phyloP scores from a whole-genome alignment of 2,888 invertebrate genomes.

The Embidobia sp. region DNA sequence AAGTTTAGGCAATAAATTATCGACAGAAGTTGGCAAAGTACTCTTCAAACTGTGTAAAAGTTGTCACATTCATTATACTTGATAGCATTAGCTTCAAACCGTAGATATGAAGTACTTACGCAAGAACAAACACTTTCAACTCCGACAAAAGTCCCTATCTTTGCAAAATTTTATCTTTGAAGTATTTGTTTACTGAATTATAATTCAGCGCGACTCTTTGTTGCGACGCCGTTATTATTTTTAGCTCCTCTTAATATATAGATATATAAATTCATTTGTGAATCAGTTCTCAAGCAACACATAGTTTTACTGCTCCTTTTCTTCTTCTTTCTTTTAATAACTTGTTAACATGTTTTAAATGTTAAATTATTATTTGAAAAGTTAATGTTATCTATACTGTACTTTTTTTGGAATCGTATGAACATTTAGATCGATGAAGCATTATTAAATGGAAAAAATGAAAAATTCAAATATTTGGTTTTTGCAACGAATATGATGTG shows the following conservation, averaged over 20 bases:
- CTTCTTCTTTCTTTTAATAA: no score
- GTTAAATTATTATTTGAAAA: no score
- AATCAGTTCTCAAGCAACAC: no score
- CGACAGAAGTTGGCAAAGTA: conserved; percentile 66
- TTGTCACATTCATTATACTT: conserved; percentile 66
- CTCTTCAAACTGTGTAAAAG: conserved; percentile 66
- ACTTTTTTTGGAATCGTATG: no score
- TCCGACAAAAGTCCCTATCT: conserved; percentile 62
- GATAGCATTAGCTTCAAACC: conserved; percentile 66
- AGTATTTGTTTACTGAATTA: conserved; percentile 58
- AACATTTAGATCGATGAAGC: no score
- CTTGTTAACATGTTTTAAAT: no score
- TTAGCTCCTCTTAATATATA: conserved; percentile 8
- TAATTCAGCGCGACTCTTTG: conserved; percentile 23
- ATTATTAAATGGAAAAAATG: no score
- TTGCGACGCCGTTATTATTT: conserved; percentile 28
- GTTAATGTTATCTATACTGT: no score
- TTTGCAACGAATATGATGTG: no score
- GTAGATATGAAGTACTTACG: conserved; percentile 66
- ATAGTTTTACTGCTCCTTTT: no score
- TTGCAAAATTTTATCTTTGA: conserved; percentile 62
- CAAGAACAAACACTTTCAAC: conserved; percentile 65
- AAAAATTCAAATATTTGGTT: no score
- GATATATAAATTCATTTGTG: no score
- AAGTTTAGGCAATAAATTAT: conserved; percentile 65